Base-by-base conservation (phyloP, 2,888 invertebrate species). In the Spodoptera picta region DNA sequence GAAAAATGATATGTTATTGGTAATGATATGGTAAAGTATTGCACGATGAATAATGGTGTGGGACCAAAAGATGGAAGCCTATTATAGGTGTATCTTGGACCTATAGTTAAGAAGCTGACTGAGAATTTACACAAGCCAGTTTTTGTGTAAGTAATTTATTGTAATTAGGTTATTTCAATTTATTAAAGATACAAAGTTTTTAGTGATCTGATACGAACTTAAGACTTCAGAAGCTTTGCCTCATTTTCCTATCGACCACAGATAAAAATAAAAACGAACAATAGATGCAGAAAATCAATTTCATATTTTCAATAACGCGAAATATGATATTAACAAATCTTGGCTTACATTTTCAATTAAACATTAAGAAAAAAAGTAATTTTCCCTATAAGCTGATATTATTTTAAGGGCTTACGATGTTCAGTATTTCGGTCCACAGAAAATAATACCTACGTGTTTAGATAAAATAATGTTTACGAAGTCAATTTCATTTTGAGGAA, bases 401-500 rank as follows among this genome's bases (percentile, higher is more conserved):
- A 76, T 72, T 77, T 69, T 56, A 50, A 46, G 57, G 58, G 72
- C 51, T 75, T 75, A 68, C 55, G 52, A 58, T 52, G 12, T 24
- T 62, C 63, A 67, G 60, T 43, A 52, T 58, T 68, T 45, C 43
- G 44, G 36, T 51, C 50, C 64, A 31, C 73, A 57, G 52, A 63
- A 63, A 58, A 64, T 59, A 69, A 65, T 73, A 68, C 46, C 60
- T 45, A 53, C 69, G 69, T 73, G 64, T 66, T 66, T 55, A 58
- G 47, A 59, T 42, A 58, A 71, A 74, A 77, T 72, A 60, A 77
- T 81, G 60, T 73, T 80, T 78, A 63, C 73, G 69, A 73, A 74
- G 78, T 74, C 73, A 75, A 80, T 81, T 82, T 79, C 42, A 64
- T 75, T 76, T 73, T 57, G 58, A 62, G 62, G 52, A 63, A 61